Evolutionary conservation across 2,113 vertebrate genomes (phyloP).

Genomic region (Cinclus mexicanus): DNA sequence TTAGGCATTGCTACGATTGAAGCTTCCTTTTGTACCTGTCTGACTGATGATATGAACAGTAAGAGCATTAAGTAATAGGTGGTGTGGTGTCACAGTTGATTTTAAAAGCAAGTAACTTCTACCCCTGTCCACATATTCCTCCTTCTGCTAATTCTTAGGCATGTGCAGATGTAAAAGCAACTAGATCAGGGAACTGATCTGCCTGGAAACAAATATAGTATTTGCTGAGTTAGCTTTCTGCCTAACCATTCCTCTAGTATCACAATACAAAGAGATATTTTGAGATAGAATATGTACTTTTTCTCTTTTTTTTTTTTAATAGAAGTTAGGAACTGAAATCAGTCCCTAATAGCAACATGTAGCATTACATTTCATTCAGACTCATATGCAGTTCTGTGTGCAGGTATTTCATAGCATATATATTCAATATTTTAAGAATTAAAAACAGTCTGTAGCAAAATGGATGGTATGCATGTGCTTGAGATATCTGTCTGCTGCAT

Average conservation of each 20-base stretch:
- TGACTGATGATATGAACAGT: neutral
- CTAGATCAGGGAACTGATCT: neutral
- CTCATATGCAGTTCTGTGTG: neutral
- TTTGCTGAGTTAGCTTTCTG: neutral
- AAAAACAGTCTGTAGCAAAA: neutral
- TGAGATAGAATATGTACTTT: neutral
- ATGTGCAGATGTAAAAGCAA: neutral
- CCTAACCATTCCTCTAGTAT: neutral
- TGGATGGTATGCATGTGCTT: neutral
- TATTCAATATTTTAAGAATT: neutral
- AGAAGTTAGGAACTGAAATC: neutral
- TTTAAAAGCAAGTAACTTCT: neutral
- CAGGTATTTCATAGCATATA: neutral
- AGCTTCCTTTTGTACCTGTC: neutral
- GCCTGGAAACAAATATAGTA: neutral
- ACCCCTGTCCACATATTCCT: neutral
- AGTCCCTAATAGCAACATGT: neutral
- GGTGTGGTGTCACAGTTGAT: neutral
- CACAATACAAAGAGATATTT: neutral
- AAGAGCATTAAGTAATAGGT: neutral
- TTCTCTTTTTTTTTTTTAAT: neutral
- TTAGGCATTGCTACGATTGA: neutral
- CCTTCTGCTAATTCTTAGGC: neutral
- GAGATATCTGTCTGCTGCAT: neutral
- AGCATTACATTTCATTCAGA: neutral